Evolutionary conservation across 2,888 invertebrate genomes (phyloP).

Genomic region (Malachius bipustulatus): DNA sequence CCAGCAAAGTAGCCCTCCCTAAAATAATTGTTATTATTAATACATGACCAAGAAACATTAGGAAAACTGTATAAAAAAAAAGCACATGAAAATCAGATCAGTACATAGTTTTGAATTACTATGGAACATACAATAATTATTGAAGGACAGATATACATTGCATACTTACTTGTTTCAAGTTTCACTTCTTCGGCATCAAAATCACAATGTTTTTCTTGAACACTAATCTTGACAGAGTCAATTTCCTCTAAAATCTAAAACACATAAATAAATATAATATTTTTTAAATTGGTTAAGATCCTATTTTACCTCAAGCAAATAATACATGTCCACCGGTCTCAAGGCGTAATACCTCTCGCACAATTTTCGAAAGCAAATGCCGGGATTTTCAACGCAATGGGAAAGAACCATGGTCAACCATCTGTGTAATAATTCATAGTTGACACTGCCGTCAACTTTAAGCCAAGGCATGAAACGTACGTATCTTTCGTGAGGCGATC

Average conservation of each 20-base stretch:
- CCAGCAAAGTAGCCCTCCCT: conserved; percentile 24
- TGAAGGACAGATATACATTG: too few relatives aligned
- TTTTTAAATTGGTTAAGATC: too few relatives aligned
- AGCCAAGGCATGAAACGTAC: conserved; percentile 54
- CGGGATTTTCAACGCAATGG: conserved; percentile 50
- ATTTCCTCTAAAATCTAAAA: too few relatives aligned
- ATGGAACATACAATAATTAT: too few relatives aligned
- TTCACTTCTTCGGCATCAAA: too few relatives aligned
- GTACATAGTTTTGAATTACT: too few relatives aligned
- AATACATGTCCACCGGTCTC: conserved; percentile 50
- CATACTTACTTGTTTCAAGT: too few relatives aligned
- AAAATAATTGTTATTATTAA: conserved; percentile 13
- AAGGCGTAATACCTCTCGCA: conserved; percentile 50
- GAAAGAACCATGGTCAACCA: conserved; percentile 55
- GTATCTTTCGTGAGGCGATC: conserved; percentile 13
- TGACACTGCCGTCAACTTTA: conserved; percentile 58
- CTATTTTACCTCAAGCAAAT: conserved; percentile 52
- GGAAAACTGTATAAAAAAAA: too few relatives aligned
- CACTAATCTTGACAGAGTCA: too few relatives aligned
- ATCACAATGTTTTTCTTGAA: too few relatives aligned
- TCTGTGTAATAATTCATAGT: conserved; percentile 52
- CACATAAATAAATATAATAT: too few relatives aligned
- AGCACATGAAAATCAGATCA: too few relatives aligned
- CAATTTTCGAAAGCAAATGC: conserved; percentile 42
- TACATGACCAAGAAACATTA: conserved; percentile 6